Base-by-base conservation (phyloP, 1,140 invertebrate genomes). In the Cataglyphis hispanica region DNA sequence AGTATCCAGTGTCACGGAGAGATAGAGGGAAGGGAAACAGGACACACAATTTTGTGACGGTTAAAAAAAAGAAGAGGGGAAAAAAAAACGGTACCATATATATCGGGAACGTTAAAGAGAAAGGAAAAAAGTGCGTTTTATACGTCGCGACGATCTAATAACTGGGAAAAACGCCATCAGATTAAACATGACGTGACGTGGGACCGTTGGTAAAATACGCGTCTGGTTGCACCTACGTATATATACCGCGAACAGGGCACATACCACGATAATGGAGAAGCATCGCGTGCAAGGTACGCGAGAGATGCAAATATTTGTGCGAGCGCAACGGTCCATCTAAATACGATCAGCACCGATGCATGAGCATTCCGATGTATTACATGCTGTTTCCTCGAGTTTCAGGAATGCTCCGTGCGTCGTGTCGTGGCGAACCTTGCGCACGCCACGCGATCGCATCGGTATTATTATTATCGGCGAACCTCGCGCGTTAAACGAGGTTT, bases 111-210 rank as follows among this genome's bases (percentile, higher is more conserved):
- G 3, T 56, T 19, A 64, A 61, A 77, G 60, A 16, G 31, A 43
- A n/a, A n/a, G 34, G 37, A 84, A 67, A 67, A 77, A 75, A 34
- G 72, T 66, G 22, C 81, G 75, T 61, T 84, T 84, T 63, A 50
- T 50, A 75, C 40, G 43, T 85, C 75, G 75, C 37, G 53, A 63
- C 50, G 63, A 80, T 85, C 84, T 80, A 85, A 78, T 80, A 67
- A 80, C 75, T 63, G 25, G 53, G 84, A 60, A 81, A 81, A 85
- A 85, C 74, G 84, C 50, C 74, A 69, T 85, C 84, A 58, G 84
- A 85, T 85, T 81, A 85, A 80, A 85, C 63, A 37, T 61, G 75
- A 85, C 75, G 76, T 75, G 81, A 64, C 60, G 11, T 40, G 56
- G 53, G 53, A 25, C 31, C 43, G 72, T 64, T 77, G 46, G 43